These are phyloP conservation scores for Spisula solida DNA, from an alignment of 2,888 invertebrate species.

Conservation along the genomic window DNA sequence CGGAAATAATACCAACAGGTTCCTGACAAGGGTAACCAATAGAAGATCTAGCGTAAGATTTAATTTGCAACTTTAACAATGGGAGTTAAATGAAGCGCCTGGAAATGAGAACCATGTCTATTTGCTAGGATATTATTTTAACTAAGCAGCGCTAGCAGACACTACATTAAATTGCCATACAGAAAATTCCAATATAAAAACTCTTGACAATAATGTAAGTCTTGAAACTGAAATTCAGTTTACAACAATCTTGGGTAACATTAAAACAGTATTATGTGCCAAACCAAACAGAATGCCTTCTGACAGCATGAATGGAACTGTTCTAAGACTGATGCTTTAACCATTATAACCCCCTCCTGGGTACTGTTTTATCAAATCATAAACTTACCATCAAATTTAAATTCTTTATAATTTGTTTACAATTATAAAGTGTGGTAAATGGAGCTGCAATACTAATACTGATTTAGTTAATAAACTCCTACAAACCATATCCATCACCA, in stretches of 20 bases:
- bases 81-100: conserved; percentile 18
- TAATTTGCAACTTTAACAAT: conserved; percentile 23
- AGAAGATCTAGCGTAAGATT: neutral
- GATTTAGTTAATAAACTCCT: too few species aligned
- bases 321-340: neutral
- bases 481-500: too few species aligned
- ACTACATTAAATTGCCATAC: neutral
- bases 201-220: neutral
- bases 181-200: neutral
- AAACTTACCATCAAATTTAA: too few species aligned
- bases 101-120: neutral
- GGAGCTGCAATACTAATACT: too few species aligned
- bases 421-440: too few species aligned
- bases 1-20: neutral
- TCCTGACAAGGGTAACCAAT: neutral
- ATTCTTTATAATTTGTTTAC: too few species aligned
- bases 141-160: neutral
- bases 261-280: neutral
- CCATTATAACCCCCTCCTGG: neutral
- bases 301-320: neutral
- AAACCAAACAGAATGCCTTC: neutral
- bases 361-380: too few species aligned
- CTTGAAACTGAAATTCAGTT: neutral
- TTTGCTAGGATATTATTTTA: neutral
- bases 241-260: neutral